A percentile compares a stretch with the other conserved stretches of the same genome.
Conservation (phyloP, 2,888 invertebrate species). For the Chymomyza procnemis region DNA sequence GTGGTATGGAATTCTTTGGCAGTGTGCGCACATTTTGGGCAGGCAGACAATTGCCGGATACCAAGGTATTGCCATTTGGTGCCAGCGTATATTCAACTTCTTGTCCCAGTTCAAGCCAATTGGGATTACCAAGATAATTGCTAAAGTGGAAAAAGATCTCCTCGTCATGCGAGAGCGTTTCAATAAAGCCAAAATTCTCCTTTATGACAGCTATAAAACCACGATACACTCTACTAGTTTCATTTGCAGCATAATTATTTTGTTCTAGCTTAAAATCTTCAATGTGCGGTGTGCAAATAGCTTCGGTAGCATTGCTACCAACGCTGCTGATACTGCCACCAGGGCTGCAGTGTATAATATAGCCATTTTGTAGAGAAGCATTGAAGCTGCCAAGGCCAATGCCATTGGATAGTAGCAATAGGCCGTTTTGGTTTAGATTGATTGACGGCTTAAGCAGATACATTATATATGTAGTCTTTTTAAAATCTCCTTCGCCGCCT, state of each 20-base stretch:
- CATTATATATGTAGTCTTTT: constrained; percentile 90
- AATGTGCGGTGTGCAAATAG: constrained; percentile 67
- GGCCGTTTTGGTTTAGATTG: constrained; percentile 64
- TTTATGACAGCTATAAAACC: constrained; percentile 97
- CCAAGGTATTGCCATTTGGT: constrained; percentile 81
- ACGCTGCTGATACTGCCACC: constrained; percentile 66
- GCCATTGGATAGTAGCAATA: constrained; percentile 62
- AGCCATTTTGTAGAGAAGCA: constrained; percentile 57
- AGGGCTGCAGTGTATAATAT: constrained; percentile 61
- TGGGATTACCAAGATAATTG: constrained; percentile 91
- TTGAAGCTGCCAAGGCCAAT: constrained; percentile 37
- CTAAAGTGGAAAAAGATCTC: constrained; percentile 99
- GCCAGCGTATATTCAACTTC: constrained; percentile 94
- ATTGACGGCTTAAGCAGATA: constrained; percentile 83
- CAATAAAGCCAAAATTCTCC: constrained; percentile 98
- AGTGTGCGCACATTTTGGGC: constrained; percentile 93
- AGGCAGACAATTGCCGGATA: constrained; percentile 91
- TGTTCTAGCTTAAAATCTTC: constrained; percentile 77
- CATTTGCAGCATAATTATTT: constrained; percentile 77
- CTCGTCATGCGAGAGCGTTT: constrained; percentile 94
- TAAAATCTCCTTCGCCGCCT: constrained; percentile 86
- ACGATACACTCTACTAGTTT: constrained; percentile 80
- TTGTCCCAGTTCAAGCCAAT: constrained; percentile 91
- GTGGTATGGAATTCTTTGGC: constrained; percentile 83
- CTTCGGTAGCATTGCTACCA: constrained; percentile 47